A percentile compares a stretch with the other conserved stretches of the same genome.
Evolutionary conservation across 2,797 vertebrate genomes (phyloP).

Genomic region (Microctenopoma lineatum): DNA sequence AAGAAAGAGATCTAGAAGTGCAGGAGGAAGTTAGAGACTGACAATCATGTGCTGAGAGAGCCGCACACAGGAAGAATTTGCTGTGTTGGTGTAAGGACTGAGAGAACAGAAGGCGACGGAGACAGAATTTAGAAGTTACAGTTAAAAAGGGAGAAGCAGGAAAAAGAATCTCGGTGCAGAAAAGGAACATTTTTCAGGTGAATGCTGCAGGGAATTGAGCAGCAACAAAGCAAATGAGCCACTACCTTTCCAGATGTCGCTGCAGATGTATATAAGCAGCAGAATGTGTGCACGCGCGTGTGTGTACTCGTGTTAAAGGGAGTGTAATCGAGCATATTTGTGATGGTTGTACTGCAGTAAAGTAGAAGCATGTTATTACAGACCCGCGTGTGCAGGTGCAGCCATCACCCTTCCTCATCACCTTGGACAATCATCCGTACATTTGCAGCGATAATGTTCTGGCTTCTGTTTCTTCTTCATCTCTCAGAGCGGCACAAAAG

Average conservation of each 20-base stretch:
- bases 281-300: constrained; percentile 20
- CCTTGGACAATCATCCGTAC: neutral
- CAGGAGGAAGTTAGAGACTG: neutral
- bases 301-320: constrained; percentile 14
- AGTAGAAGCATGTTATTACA: constrained; percentile 41
- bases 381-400: neutral
- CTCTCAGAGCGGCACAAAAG: constrained; percentile 95
- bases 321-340: constrained; percentile 38
- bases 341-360: constrained; percentile 34
- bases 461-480: constrained; percentile 3
- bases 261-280: constrained; percentile 52
- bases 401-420: neutral
- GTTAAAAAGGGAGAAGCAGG: constrained; percentile 13
- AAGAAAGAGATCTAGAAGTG: constrained; percentile 1
- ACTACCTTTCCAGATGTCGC: constrained; percentile 67
- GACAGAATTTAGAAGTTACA: constrained; percentile 18
- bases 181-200: constrained; percentile 36
- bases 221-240: constrained; percentile 59
- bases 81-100: constrained; percentile 11
- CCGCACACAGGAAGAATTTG: constrained; percentile 22
- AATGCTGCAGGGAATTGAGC: constrained; percentile 43
- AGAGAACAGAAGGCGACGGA: constrained; percentile 21
- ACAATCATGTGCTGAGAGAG: constrained; percentile 13
- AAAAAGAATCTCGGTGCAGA: constrained; percentile 3
- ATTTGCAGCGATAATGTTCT: neutral